Evolutionary conservation across 37 sponge, comb jelly and placozoan genomes (phyloP), one percentile per base, ranked within the genome.

Genomic region (Crambe crambe): DNA sequence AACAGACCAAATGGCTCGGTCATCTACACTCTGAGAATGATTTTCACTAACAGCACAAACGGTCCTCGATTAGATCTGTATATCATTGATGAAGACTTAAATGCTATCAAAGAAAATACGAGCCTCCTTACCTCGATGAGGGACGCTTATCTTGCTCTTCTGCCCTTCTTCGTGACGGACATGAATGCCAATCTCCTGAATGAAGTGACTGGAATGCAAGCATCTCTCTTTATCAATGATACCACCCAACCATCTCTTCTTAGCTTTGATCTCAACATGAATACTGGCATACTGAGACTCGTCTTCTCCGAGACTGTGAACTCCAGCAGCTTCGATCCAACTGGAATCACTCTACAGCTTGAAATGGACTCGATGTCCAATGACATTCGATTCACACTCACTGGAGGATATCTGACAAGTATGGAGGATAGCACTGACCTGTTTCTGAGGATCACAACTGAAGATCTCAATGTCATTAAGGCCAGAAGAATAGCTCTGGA

Each of bases 251-350:
- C 97, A 21, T 18, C 8, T 5, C 85, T 96, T 21, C 17, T 74
- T 21, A 23, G 37, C 8, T 93, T 90, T 59, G 84, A 89, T 54
- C 80, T 96, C 23, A 89, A 96, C 59, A 84, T 96, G 82, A 76
- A 90, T 39, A 56, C 51, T 12, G 94, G 86, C 15, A 31, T 74
- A 35, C 32, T 96, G 75, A 81, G 34, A 22, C 83, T 96, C 47
- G 41, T 47, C 40, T 96, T 96, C 77, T 80, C 85, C 41, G 97
- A 96, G 30, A 96, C 97, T 17, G 90, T 96, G 15, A 85, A 93
- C 70, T 70, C 80, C 10, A 67, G 68, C 63, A 90, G 80, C 34
- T 90, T 96, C 38, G 70, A 82, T 65, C 84, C 91, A 41, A 75
- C 86, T 42, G 92, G 88, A 22, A 81, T 96, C 37, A 93, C 89